A percentile compares a stretch with the other conserved stretches of the same genome.
phyloP scores from a whole-genome alignment of 2,888 invertebrate genomes.

The Loripinus fragilis region DNA sequence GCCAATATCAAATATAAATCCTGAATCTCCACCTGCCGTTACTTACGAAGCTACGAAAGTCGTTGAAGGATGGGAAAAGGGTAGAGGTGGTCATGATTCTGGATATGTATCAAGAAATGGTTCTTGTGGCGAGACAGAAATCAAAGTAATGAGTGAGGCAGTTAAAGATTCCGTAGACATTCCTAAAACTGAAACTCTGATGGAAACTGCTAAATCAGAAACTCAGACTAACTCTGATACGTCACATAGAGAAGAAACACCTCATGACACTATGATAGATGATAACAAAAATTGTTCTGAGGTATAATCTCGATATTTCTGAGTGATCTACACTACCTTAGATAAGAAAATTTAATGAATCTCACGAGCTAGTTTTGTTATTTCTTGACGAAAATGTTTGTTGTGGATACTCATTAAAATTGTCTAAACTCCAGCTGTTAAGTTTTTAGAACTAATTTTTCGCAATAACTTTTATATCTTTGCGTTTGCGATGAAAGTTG shows the following conservation, averaged over 20 bases:
- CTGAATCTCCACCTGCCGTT: conserved; percentile 44
- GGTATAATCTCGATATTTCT: background rate
- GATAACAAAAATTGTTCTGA: conserved; percentile 1
- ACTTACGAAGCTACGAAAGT: conserved; percentile 60
- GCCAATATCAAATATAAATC: conserved; percentile 58
- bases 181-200: background rate
- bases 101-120: conserved; percentile 15
- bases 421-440: no score
- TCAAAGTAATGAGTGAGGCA: background rate
- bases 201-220: background rate
- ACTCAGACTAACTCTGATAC: background rate
- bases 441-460: no score
- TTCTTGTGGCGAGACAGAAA: conserved; percentile 4
- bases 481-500: no score
- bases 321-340: no score
- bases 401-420: no score
- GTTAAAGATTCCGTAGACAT: background rate
- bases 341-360: no score
- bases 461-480: no score
- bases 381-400: no score
- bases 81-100: conserved; percentile 21
- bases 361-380: no score
- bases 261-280: background rate
- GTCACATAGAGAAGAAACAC: background rate
- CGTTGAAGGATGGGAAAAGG: conserved; percentile 62